A percentile compares a stretch with the other conserved stretches of the same genome.
Conservation (phyloP, 2,113 vertebrate genomes). For the Cyanocitta stelleri region DNA sequence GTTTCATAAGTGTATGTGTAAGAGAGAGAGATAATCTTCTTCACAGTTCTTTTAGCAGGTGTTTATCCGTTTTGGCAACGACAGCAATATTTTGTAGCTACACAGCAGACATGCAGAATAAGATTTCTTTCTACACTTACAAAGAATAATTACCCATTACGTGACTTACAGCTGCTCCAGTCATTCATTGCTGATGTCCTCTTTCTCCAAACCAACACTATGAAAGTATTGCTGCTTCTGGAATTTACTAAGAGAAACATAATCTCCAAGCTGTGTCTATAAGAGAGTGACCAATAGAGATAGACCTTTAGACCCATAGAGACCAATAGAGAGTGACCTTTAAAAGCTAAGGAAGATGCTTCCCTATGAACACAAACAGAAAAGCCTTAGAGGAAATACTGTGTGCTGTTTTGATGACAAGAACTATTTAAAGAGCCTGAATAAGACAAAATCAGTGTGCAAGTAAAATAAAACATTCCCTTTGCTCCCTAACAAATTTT, state of each 20-base stretch:
- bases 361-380: not conserved
- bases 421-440: accelerated
- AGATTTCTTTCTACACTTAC: conserved; percentile 27
- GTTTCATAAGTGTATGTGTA: conserved; percentile 11
- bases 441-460: not conserved
- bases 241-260: conserved; percentile 21
- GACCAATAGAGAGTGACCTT: not conserved
- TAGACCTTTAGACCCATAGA: no score
- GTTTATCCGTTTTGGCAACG: conserved; percentile 47
- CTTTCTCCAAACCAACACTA: not conserved
- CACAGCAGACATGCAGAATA: conserved; percentile 39
- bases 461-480: not conserved
- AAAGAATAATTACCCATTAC: conserved; percentile 65
- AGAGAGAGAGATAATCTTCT: conserved; percentile 37
- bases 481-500: not conserved
- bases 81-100: conserved; percentile 61
- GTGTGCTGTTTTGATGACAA: not conserved
- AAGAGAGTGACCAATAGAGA: not conserved
- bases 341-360: not conserved
- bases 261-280: conserved; percentile 30
- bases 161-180: conserved; percentile 52
- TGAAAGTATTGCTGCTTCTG: conserved; percentile 31
- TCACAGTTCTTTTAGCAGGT: conserved; percentile 43
- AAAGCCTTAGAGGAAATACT: not conserved
- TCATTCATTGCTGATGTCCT: conserved; percentile 59